phyloP scores from a whole-genome alignment of 2,797 vertebrate species.

The Zenarchopterus dispar region DNA sequence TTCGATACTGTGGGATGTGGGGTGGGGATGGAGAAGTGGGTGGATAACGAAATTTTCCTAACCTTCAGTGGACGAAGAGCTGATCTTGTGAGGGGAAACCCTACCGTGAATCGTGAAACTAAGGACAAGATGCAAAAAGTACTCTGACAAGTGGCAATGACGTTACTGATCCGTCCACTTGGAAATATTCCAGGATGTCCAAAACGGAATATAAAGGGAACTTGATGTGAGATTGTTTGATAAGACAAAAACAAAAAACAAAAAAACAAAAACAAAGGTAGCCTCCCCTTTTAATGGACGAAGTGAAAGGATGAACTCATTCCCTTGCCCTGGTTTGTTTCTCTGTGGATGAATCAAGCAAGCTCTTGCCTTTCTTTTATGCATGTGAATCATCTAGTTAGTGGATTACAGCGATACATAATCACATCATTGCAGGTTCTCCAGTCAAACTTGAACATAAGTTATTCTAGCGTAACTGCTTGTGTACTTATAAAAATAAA shows the following conservation, averaged over 20 bases:
- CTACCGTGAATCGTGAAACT: constrained; percentile 28
- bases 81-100: constrained; percentile 52
- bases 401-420: constrained; percentile 33
- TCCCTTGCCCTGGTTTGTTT: constrained; percentile 80
- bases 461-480: constrained; percentile 59
- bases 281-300: constrained; percentile 65
- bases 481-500: constrained; percentile 63
- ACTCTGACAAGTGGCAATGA: constrained; percentile 68
- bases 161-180: constrained; percentile 82
- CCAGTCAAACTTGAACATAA: constrained; percentile 40
- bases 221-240: constrained; percentile 65
- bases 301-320: constrained; percentile 56
- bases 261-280: constrained; percentile 42
- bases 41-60: constrained; percentile 53
- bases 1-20: constrained; percentile 46
- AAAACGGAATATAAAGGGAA: constrained; percentile 79
- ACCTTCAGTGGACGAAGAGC: constrained; percentile 52
- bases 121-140: constrained; percentile 41
- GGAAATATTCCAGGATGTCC: constrained; percentile 81
- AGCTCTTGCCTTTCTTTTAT: constrained; percentile 63
- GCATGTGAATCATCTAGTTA: constrained; percentile 48
- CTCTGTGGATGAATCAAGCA: constrained; percentile 82
- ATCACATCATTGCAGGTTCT: constrained; percentile 41
- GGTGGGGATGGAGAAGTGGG: constrained; percentile 50
- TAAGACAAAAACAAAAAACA: constrained; percentile 23